phyloP scores from a whole-genome alignment of 1,140 invertebrate genomes.

The Drosophila mauritiana region DNA sequence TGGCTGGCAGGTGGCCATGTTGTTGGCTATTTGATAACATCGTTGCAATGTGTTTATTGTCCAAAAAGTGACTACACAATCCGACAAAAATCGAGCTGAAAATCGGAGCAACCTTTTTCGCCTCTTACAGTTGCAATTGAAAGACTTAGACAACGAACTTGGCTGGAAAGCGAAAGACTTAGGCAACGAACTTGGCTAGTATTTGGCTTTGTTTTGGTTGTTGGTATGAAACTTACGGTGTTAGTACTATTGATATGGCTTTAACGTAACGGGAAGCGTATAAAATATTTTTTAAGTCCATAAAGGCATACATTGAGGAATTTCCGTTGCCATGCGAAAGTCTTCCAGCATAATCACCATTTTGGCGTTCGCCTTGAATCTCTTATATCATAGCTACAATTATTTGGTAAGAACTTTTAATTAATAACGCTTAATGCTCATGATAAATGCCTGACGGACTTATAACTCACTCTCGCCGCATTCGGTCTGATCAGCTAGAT shows the following conservation, averaged over 20 bases:
- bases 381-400: constrained; percentile 65
- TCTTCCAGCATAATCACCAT: constrained; percentile 8
- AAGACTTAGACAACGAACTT: constrained; percentile 61
- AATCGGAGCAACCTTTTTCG: constrained; percentile 57
- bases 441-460: constrained; percentile 53
- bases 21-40: constrained; percentile 72
- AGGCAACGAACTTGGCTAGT: constrained; percentile 46
- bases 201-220: neutral
- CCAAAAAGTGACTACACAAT: constrained; percentile 76
- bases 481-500: constrained; percentile 48
- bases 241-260: neutral
- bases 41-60: constrained; percentile 79
- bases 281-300: neutral
- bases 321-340: constrained; percentile 54
- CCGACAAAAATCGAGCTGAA: constrained; percentile 49
- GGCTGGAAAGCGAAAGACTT: constrained; percentile 32
- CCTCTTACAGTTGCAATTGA: constrained; percentile 32
- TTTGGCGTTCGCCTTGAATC: constrained; percentile 12
- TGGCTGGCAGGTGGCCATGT: constrained; percentile 71
- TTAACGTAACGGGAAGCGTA: neutral
- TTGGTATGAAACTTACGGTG: neutral
- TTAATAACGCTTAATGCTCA: constrained; percentile 70
- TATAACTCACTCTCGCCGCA: constrained; percentile 47
- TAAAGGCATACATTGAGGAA: constrained; percentile 8
- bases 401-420: constrained; percentile 69